Evolutionary conservation across 1,140 invertebrate species (phyloP).

Genomic region (Cherax quadricarinatus): DNA sequence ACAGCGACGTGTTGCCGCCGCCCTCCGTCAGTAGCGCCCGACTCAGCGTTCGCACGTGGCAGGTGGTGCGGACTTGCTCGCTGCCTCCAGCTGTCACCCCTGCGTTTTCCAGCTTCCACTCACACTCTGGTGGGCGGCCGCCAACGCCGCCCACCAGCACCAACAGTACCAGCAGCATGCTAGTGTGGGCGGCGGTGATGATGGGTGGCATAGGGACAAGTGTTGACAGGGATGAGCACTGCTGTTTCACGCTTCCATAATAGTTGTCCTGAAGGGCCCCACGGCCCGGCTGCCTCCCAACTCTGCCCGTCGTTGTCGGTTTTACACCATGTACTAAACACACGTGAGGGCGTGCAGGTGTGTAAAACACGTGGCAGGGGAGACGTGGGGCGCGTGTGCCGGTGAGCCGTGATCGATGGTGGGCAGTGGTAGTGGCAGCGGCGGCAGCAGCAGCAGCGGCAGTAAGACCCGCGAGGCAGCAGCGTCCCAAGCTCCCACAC

Average conservation of each 20-base stretch:
- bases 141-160: conserved; percentile 50
- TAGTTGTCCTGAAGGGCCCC: not conserved
- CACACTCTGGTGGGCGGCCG: conserved; percentile 61
- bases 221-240: not conserved
- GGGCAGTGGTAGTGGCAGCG: not conserved
- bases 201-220: not conserved
- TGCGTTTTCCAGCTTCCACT: conserved; percentile 56
- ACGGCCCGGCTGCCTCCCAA: not conserved
- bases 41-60: conserved; percentile 65
- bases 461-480: not conserved
- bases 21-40: conserved; percentile 58
- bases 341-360: conserved; percentile 58
- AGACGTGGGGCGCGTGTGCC: not conserved
- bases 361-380: conserved; percentile 33
- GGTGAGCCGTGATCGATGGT: conserved; percentile 17
- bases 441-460: conserved; percentile 26
- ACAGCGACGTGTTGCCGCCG: conserved; percentile 51
- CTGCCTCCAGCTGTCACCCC: conserved; percentile 64
- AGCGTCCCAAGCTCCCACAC: conserved; percentile 1
- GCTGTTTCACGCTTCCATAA: not conserved
- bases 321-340: conserved; percentile 23
- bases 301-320: conserved; percentile 1
- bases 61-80: conserved; percentile 59
- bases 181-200: not conserved
- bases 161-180: conserved; percentile 43